These are phyloP conservation scores for Odontocerum albicorne DNA, from an alignment of 2,888 invertebrate species.

Conservation along the genomic window DNA sequence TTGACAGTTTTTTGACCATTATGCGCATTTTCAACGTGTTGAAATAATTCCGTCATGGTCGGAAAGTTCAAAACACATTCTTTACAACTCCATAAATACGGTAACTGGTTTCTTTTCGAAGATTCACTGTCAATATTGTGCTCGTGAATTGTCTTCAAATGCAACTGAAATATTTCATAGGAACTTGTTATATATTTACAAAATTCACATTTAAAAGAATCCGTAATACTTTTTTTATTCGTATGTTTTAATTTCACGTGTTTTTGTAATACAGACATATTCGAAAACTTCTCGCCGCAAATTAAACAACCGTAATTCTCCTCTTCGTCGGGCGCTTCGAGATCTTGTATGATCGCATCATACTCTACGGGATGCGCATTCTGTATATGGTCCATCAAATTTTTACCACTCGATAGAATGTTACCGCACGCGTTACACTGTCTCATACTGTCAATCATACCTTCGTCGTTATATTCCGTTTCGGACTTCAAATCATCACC, in stretches of 20 bases:
- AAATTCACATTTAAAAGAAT: too few species aligned
- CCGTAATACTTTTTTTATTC: too few species aligned
- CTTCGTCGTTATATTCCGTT: background rate
- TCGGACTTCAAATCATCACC: too few species aligned
- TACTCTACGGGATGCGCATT: background rate
- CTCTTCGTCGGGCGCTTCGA: background rate
- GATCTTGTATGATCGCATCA: background rate
- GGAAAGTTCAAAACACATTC: too few species aligned
- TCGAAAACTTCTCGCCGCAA: background rate
- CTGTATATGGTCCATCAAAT: background rate
- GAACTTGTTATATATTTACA: too few species aligned
- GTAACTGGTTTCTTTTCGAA: too few species aligned
- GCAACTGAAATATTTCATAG: background rate
- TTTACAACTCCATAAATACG: too few species aligned
- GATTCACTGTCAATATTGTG: too few species aligned
- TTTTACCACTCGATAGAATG: background rate
- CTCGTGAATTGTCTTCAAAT: background rate
- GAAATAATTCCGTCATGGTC: too few species aligned
- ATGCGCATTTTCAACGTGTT: too few species aligned
- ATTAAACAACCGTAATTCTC: background rate
- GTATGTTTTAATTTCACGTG: background rate
- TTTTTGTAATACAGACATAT: background rate
- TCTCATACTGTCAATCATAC: background rate
- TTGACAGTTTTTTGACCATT: background rate
- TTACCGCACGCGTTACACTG: background rate